phyloP scores from a whole-genome alignment of 2,888 invertebrate genomes.

The Conchocele bisecta region DNA sequence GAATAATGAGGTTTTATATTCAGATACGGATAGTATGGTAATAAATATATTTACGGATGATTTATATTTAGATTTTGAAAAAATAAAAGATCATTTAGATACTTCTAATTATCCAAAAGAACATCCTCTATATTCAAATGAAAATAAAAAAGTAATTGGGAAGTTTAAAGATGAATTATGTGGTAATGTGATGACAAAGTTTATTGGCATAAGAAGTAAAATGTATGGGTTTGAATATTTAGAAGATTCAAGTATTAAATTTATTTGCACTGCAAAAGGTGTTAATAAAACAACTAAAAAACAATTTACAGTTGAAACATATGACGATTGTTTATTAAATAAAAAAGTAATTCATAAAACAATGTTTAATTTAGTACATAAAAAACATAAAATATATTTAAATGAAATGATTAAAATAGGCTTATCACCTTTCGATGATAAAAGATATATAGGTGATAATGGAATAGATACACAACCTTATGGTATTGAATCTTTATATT shows the following conservation, averaged over 20 bases:
- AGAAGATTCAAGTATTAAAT: no score
- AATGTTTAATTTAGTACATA: slow-evolving; percentile 24
- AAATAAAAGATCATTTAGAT: slow-evolving; percentile 32
- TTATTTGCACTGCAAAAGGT: no score
- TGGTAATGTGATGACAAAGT: slow-evolving; percentile 31
- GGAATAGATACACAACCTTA: slow-evolving; percentile 27
- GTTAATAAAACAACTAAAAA: slow-evolving; percentile 18
- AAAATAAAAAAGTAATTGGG: slow-evolving; percentile 35
- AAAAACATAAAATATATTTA: slow-evolving; percentile 38
- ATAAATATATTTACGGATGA: slow-evolving; percentile 26
- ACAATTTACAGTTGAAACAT: slow-evolving; percentile 14
- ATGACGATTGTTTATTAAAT: slow-evolving; percentile 16
- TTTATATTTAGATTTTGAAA: slow-evolving; percentile 36
- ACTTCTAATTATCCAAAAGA: slow-evolving; percentile 38
- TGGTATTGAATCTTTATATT: slow-evolving; percentile 20
- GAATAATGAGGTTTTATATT: slow-evolving; percentile 8
- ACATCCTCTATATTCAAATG: slow-evolving; percentile 20
- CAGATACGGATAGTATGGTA: slow-evolving; percentile 18
- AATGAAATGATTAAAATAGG: slow-evolving; percentile 20
- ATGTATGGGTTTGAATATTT: slow-evolving; percentile 19
- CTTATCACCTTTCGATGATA: slow-evolving; percentile 31
- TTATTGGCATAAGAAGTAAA: slow-evolving; percentile 35
- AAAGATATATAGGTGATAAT: slow-evolving; percentile 29
- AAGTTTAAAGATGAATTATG: slow-evolving; percentile 47
- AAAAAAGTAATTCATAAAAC: slow-evolving; percentile 14